A percentile compares a stretch with the other conserved stretches of the same genome.
Conservation (phyloP, 2,113 vertebrate species). For the Odontesthes bonariensis region DNA sequence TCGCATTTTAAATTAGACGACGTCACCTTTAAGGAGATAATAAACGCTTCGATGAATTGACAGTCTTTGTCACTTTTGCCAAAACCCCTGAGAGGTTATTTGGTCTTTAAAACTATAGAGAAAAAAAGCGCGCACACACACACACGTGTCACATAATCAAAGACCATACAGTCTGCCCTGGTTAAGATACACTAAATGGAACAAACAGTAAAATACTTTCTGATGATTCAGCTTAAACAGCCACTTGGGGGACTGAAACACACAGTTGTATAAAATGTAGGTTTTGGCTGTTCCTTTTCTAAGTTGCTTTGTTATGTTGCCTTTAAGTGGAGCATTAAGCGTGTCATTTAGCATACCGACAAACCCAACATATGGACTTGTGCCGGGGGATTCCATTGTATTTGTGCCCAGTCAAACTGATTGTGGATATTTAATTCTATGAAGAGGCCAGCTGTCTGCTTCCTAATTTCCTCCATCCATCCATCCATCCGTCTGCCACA, state of each 20-base stretch:
- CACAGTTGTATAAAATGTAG: conserved; percentile 80
- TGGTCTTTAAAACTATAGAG: conserved; percentile 48
- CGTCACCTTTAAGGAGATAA: background rate
- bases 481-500: conserved; percentile 55
- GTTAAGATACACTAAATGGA: conserved; percentile 85
- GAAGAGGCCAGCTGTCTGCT: conserved; percentile 79
- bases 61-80: no score
- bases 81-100: background rate
- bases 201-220: conserved; percentile 82
- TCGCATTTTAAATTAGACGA: no score
- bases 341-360: conserved; percentile 78
- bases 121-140: background rate
- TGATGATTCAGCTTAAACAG: conserved; percentile 80
- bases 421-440: conserved; percentile 86
- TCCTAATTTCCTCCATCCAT: conserved; percentile 53
- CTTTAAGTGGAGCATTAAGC: conserved; percentile 68
- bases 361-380: conserved; percentile 88
- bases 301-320: conserved; percentile 53
- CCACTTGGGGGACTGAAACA: conserved; percentile 68
- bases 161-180: conserved; percentile 95
- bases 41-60: background rate
- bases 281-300: conserved; percentile 65
- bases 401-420: conserved; percentile 75
- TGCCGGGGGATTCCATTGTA: conserved; percentile 81
- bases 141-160: conserved; percentile 73